phyloP scores from a whole-genome alignment of 2,888 invertebrate species.

The Chloroclysta siterata region DNA sequence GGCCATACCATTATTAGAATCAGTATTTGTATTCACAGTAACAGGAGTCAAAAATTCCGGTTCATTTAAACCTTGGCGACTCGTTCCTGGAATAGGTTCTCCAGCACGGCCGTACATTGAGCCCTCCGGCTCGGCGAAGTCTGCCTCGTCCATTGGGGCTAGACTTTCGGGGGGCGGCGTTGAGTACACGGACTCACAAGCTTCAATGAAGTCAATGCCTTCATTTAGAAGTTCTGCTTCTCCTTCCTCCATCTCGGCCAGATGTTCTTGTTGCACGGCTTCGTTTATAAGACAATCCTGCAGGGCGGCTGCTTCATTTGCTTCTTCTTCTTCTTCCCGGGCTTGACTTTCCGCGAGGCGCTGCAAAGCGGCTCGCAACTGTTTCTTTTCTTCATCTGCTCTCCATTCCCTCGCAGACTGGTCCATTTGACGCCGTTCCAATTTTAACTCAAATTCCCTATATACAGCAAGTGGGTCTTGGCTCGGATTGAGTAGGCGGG shows the following conservation, averaged over 20 bases:
- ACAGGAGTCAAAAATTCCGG: conserved; percentile 17
- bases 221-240: not conserved
- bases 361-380: conserved; percentile 1
- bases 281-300: not conserved
- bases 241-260: not conserved
- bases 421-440: not conserved
- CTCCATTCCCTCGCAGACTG: not conserved
- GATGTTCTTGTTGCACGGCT: not conserved
- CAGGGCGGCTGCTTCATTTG: too few relatives aligned
- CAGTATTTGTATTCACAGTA: not conserved
- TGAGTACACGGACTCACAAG: conserved; percentile 8
- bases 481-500: not conserved
- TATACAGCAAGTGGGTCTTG: not conserved
- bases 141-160: not conserved
- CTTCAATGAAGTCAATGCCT: not conserved
- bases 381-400: conserved; percentile 2
- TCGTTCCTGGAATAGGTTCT: not conserved
- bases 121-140: not conserved
- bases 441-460: not conserved
- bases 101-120: not conserved
- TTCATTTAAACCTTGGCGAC: conserved; percentile 5
- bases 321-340: not conserved
- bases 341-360: conserved; percentile 3
- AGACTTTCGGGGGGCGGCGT: not conserved
- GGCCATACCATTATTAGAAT: not conserved